Evolutionary conservation across 1,140 invertebrate species (phyloP), one percentile per base, ranked within the genome.

Genomic region (Pseudomyrmex cubaensis): DNA sequence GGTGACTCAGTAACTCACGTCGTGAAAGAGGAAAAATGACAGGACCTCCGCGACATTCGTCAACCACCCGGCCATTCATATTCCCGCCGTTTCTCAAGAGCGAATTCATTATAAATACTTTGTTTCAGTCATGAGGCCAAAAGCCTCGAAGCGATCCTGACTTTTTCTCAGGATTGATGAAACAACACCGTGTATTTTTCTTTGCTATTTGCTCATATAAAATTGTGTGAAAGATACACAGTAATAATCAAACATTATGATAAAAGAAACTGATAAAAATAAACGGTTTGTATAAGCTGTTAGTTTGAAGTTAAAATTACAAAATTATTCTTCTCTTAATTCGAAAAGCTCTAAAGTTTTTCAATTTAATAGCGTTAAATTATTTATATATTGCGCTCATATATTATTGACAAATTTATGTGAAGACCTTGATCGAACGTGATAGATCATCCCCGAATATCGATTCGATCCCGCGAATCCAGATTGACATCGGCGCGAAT

Each of bases 401-500:
- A 35, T 35, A 35, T 35, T 35, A 35, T 7, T 35, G 35, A 7
- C 35, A 0, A 35, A 35, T 35, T 35, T 35, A 35, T 35, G 35
- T 35, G 0, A 35, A 35, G 2, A 25, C 12, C 5, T 35, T 17
- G 54, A 72, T 59, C 35, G 7, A 70, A 5, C 62, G 4, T 12
- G 13, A 15, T 35, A 4, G 73, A 35, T 62, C 17, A 50, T 62
- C 62, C 4, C 35, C 10, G n/a, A 2, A 50, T 72, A 59, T 59
- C 22, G 52, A 22, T 25, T 15, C 64, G 46, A 72, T 87, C 54
- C 35, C 48, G n/a, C 70, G 63, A 84, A 84, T 63, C 52, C 62
- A 78, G 62, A 66, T 76, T 67, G 12, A 59, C 64, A 92, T 90
- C 64, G 84, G 56, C 52, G 13, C 56, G 46, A 46, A 89, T 89